These are phyloP conservation scores for Chauna torquata DNA, from an alignment of 2,113 vertebrate genomes.

Conservation along the genomic window DNA sequence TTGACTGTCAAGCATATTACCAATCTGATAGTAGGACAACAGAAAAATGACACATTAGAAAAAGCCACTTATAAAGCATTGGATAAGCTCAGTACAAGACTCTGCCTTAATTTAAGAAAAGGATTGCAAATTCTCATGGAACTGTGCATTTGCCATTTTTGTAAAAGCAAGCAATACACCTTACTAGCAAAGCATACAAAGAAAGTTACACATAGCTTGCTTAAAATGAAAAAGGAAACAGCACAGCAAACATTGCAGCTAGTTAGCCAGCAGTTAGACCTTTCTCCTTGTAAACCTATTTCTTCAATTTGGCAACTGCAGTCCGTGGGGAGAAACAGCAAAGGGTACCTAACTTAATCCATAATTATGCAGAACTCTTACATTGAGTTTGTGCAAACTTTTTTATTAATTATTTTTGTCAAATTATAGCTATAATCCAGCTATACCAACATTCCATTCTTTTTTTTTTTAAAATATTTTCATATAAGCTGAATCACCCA, in stretches of 20 bases:
- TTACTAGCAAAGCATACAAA: conserved; percentile 57
- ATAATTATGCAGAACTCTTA: background rate
- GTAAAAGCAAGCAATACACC: conserved; percentile 42
- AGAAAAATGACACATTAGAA: conserved; percentile 43
- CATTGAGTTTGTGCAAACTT: background rate
- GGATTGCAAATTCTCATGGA: conserved; percentile 19
- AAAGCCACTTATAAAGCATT: conserved; percentile 25
- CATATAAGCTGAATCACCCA: background rate
- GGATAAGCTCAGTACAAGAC: conserved; percentile 47
- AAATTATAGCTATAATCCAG: background rate
- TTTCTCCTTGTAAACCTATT: conserved; percentile 35
- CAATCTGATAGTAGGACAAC: conserved; percentile 51
- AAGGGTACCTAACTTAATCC: background rate
- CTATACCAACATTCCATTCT: background rate
- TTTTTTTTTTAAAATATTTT: background rate
- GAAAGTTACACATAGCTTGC: conserved; percentile 52
- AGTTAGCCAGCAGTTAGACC: conserved; percentile 34
- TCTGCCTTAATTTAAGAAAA: conserved; percentile 65
- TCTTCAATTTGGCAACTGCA: background rate
- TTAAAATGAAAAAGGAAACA: conserved; percentile 61
- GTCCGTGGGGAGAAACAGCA: conserved; percentile 14
- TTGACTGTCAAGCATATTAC: conserved; percentile 70
- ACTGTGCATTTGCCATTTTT: conserved; percentile 10
- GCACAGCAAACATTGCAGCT: conserved; percentile 43
- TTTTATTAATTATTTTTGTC: background rate